Evolutionary conservation across 1,140 invertebrate genomes (phyloP).

Genomic region (Eriosoma lanigerum): DNA sequence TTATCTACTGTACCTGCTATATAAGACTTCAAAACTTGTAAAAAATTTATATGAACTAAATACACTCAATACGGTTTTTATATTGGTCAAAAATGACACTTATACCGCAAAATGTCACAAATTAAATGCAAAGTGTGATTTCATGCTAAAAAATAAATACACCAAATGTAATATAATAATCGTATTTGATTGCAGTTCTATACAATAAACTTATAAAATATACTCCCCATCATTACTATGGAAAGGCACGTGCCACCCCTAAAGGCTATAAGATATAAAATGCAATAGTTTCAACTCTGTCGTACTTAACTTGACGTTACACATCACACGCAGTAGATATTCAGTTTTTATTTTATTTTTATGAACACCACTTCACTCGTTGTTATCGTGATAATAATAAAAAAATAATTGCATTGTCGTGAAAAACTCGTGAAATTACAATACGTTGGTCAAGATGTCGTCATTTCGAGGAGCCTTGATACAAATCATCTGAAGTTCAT

Average conservation of each 20-base stretch:
- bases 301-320: background rate
- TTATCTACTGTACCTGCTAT: too few relatives aligned
- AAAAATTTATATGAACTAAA: too few relatives aligned
- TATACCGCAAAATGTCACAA: too few relatives aligned
- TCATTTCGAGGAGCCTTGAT: conserved; percentile 21
- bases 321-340: background rate
- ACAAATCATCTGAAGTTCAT: background rate
- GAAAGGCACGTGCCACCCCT: background rate
- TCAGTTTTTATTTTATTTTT: conserved; percentile 1
- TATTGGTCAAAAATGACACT: too few relatives aligned
- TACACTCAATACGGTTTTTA: too few relatives aligned
- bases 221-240: conserved; percentile 25
- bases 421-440: background rate
- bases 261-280: background rate
- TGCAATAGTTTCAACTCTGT: background rate
- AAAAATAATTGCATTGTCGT: background rate
- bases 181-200: too few relatives aligned
- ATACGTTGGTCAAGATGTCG: conserved; percentile 1
- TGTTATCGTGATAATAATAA: background rate
- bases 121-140: too few relatives aligned
- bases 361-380: background rate
- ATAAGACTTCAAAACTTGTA: too few relatives aligned
- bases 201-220: background rate
- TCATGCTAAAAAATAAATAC: too few relatives aligned
- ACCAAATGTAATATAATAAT: too few relatives aligned